Evolutionary conservation across 1,140 invertebrate genomes (phyloP), one percentile per base, ranked within the genome.

Genomic region (Lordiphosa mommai): DNA sequence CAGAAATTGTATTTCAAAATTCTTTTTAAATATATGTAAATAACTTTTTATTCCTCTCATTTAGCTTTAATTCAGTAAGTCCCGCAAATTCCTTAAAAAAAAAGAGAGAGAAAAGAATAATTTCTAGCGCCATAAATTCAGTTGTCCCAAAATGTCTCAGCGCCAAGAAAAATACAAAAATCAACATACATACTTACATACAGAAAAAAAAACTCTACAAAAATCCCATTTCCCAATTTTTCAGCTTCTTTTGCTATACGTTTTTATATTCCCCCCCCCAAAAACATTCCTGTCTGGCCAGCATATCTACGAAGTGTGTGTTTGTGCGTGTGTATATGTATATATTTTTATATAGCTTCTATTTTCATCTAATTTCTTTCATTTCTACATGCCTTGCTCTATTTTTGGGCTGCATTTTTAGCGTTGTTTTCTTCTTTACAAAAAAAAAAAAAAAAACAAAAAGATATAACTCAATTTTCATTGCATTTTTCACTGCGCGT

Each of bases 291-390:
- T 82, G 74, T 70, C 76, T 82, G 70, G 56, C 70, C 65, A 66
- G 50, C 61, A 58, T 38, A 50, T 46, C 40, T 27, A 27, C 20
- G 27, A 43, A 27, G 17, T 43, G 27, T 27, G 40, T 23, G 61
- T 33, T 37, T 50, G 14, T 50, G 5, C 40, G 13, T 32, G 12
- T 37, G 16, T 49, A 44, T 53, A 20, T 38, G 8, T 32, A 37
- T 57, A 67, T 40, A 49, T 63, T 73, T 65, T 61, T 79, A 68
- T 79, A 77, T 72, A 72, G 74, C 61, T 52, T 69, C 69, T 80
- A 79, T 79, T 79, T 79, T 79, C 69, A 82, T 80, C 65, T 80
- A 80, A 80, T 80, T 80, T 76, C 72, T 67, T 76, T 80, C 57
- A 79, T 80, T 79, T 80, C 74, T 65, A 79, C 73, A 79, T 53